Base-by-base conservation (phyloP, 2,113 vertebrate species). In the Megaleporinus macrocephalus region DNA sequence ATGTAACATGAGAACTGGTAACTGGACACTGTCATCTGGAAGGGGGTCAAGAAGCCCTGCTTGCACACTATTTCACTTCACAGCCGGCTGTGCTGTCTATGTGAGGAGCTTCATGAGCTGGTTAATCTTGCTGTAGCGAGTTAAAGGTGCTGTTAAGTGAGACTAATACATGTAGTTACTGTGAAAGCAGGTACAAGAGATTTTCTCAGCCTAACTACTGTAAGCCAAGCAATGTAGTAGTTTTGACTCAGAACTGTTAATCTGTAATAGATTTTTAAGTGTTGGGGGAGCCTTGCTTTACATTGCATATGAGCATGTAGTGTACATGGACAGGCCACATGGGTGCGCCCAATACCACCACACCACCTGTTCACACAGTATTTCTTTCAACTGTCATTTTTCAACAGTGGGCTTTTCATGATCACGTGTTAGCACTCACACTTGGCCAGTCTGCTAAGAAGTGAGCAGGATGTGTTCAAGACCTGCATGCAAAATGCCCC, bases 1-100 rank as follows among this genome's bases (percentile, higher is more conserved):
- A 78, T 62, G 82, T 73, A 81, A 86, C 22, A 22, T 79, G 76
- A 86, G 57, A 79, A 22, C 7, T 18, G 66, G 72, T 78, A 79
- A 86, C 57, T 24, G 51, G 83, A 87, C 83, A 61, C 82, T 74
- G 55, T 22, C 26, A 65, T 30, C 68, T 75, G 70, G 79, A 59
- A 76, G 49, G 41, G 41, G 65, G 70, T 73, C 75, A 73, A 74
- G 70, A 36, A 74, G 29, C 18, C 24, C 26, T 29, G 15, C 18
- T 5, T 59, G 65, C n/a, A 6, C 22, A 57, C 77, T 76, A 0
- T 36, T 49, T 70, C 29, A 22, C 27, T 53, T 66, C 20, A 27
- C 27, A 63, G 71, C n/a, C 6, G 7, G 49, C 30, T 16, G 41
- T 65, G 29, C 71, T 73, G 24, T 59, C 70, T 24, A 12, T 73